These are phyloP conservation scores for Ichneumon xanthorius DNA, from an alignment of 2,888 invertebrate species.

Conservation along the genomic window DNA sequence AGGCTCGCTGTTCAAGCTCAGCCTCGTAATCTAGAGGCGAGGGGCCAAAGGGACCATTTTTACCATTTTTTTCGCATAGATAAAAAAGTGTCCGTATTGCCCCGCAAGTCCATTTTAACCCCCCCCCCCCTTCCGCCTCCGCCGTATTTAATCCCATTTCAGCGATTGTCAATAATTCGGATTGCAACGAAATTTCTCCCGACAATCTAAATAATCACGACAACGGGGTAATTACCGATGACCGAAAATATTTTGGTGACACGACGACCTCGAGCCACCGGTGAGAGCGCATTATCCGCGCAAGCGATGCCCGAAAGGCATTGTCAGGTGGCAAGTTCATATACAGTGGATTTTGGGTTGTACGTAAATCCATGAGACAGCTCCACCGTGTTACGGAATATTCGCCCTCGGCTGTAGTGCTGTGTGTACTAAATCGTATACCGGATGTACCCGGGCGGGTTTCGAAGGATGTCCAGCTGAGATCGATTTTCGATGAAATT, in stretches of 20 bases:
- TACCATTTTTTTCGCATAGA: background rate
- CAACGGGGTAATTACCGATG: background rate
- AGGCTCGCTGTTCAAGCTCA: too few species aligned
- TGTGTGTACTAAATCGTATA: slow-evolving; percentile 32
- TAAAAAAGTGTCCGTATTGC: background rate
- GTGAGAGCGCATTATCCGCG: slow-evolving; percentile 66
- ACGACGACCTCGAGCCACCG: background rate
- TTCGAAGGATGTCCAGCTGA: slow-evolving; percentile 54
- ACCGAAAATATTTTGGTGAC: slow-evolving; percentile 4
- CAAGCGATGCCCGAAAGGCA: slow-evolving; percentile 55
- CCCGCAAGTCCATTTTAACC: background rate
- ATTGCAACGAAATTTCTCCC: background rate
- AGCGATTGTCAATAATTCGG: background rate
- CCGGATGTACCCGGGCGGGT: slow-evolving; percentile 49
- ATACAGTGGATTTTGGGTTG: slow-evolving; percentile 16
- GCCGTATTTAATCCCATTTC: background rate
- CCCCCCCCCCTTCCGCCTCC: too few species aligned
- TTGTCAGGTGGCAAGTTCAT: slow-evolving; percentile 17
- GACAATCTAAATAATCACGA: background rate
- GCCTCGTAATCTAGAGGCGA: too few species aligned
- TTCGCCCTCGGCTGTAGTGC: slow-evolving; percentile 59
- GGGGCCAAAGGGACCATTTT: too few species aligned
- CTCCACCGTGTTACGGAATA: slow-evolving; percentile 67
- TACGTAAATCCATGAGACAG: slow-evolving; percentile 25
- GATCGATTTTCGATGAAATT: slow-evolving; percentile 81